Conservation (phyloP, 2,888 invertebrate species). For the Plebejus anna region DNA sequence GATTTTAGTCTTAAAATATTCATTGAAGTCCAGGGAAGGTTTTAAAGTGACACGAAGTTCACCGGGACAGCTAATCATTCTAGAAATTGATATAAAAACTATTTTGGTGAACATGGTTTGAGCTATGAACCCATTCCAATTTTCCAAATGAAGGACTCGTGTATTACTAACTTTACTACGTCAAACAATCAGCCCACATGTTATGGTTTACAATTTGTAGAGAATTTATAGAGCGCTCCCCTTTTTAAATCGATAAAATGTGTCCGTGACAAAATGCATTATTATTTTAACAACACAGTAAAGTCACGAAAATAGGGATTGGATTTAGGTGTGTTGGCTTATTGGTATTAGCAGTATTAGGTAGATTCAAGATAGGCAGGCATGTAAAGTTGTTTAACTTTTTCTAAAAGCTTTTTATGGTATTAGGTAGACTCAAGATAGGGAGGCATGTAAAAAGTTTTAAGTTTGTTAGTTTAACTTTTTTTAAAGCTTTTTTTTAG, state of each 20-base stretch:
- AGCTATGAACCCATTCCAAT: background rate
- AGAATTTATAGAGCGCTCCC: conserved; percentile 35
- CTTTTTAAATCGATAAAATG: conserved; percentile 16
- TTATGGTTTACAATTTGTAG: conserved; percentile 54
- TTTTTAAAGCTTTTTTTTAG: no score
- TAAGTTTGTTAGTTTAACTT: background rate
- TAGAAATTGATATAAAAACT: background rate
- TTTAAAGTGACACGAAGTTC: no score
- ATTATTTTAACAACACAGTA: background rate
- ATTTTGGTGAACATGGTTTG: background rate
- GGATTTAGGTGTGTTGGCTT: background rate
- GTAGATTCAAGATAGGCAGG: background rate
- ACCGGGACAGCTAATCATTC: no score
- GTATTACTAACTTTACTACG: conserved; percentile 42
- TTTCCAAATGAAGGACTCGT: background rate
- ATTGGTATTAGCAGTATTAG: background rate
- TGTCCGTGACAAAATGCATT: conserved; percentile 5
- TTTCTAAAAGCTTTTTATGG: no score
- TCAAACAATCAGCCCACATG: conserved; percentile 56
- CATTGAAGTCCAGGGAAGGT: no score
- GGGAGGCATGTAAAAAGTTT: background rate
- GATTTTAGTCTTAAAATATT: no score
- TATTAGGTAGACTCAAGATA: background rate
- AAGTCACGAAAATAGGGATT: conserved; percentile 4
- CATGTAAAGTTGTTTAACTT: background rate